Conservation (phyloP, 2,888 invertebrate species). For the Oscheius sp. region DNA sequence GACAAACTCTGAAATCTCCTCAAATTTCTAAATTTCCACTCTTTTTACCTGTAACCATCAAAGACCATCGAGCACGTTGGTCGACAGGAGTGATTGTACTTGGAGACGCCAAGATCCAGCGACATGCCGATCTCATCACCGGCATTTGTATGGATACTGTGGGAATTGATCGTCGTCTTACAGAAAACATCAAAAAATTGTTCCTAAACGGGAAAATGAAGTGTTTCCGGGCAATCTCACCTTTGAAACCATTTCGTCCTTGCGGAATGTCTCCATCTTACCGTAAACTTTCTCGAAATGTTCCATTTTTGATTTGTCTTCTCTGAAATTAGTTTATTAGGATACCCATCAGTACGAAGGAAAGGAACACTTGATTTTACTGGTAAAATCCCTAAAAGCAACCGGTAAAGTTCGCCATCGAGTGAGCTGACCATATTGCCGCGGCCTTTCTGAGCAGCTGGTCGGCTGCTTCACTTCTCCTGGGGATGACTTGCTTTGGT, state of each 20-base stretch:
- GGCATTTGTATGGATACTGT: constrained; percentile 69
- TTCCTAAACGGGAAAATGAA: constrained; percentile 38
- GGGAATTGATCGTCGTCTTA: constrained; percentile 70
- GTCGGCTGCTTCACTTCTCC: no score
- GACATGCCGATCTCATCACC: constrained; percentile 71
- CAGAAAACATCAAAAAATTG: constrained; percentile 68
- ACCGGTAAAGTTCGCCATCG: no score
- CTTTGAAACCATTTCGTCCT: constrained; percentile 57
- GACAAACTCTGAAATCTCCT: constrained; percentile 60
- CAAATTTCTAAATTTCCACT: neutral
- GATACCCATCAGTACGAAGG: no score
- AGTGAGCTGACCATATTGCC: no score
- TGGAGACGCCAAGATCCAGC: constrained; percentile 58
- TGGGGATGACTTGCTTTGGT: no score
- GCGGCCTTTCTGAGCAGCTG: no score
- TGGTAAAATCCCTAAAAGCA: no score
- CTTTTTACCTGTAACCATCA: constrained; percentile 58
- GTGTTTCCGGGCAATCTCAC: constrained; percentile 21
- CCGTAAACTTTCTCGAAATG: constrained; percentile 68
- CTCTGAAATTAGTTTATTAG: constrained; percentile 36
- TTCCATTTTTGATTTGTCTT: constrained; percentile 62
- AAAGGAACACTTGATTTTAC: no score
- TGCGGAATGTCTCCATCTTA: constrained; percentile 64
- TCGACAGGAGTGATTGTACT: constrained; percentile 70
- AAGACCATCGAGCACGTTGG: constrained; percentile 71